These are phyloP conservation scores for Eolophus roseicapilla DNA, from an alignment of 2,113 vertebrate genomes.

Conservation along the genomic window DNA sequence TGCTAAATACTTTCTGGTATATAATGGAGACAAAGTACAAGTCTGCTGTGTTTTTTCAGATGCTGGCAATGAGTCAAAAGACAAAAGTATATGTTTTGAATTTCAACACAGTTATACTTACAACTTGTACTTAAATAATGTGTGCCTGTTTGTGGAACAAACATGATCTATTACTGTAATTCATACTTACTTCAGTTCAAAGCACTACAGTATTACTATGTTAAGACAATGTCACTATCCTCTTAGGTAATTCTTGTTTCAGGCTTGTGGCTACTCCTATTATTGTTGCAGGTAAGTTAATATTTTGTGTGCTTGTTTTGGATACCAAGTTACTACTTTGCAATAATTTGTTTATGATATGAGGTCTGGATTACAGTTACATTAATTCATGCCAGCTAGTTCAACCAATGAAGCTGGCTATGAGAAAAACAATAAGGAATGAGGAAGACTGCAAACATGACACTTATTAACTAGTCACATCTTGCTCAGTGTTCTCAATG, in stretches of 20 bases:
- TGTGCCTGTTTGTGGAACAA: not conserved
- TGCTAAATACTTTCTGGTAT: constrained; percentile 59
- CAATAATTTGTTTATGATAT: not conserved
- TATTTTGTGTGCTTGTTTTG: not conserved
- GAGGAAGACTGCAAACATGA: constrained; percentile 17
- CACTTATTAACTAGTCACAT: not conserved
- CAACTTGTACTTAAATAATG: constrained; percentile 9
- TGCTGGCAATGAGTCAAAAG: constrained; percentile 45
- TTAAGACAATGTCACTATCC: not conserved
- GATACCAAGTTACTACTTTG: not conserved
- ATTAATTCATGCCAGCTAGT: not conserved
- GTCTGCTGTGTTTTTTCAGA: not conserved
- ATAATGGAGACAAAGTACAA: constrained; percentile 61
- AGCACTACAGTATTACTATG: not conserved
- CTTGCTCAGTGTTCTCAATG: constrained; percentile 12
- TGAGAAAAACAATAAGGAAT: constrained; percentile 35
- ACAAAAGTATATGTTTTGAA: constrained; percentile 38
- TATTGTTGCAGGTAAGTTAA: not conserved
- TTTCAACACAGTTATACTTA: constrained; percentile 38
- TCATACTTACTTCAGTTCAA: not conserved
- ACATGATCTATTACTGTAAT: not conserved
- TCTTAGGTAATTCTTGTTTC: not conserved
- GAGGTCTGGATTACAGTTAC: not conserved
- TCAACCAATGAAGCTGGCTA: not conserved
- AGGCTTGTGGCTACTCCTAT: not conserved